These are phyloP conservation scores for Todiramphus saurophagus DNA, from an alignment of 2,113 vertebrate genomes.

Conservation along the genomic window DNA sequence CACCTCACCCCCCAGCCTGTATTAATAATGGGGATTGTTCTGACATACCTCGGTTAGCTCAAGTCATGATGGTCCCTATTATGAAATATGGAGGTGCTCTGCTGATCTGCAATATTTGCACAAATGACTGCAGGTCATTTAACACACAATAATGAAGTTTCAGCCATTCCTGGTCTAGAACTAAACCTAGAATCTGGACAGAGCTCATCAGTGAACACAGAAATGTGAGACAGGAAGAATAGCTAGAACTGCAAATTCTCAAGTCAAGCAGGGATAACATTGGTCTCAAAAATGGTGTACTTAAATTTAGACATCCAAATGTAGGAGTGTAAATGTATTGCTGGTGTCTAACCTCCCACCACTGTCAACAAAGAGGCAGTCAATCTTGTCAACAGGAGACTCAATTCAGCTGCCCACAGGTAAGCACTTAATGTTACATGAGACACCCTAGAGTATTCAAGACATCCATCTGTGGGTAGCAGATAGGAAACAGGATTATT, in stretches of 20 bases:
- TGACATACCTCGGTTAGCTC: background rate
- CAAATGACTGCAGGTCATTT: background rate
- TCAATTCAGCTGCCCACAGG: background rate
- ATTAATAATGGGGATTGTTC: too few relatives aligned
- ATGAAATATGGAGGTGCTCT: background rate
- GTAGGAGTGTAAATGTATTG: background rate
- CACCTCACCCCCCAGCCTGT: too few relatives aligned
- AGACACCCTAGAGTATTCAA: background rate
- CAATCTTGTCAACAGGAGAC: background rate
- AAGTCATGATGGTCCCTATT: rapidly evolving
- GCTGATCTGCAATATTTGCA: background rate
- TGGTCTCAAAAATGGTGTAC: background rate
- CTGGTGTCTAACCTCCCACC: background rate
- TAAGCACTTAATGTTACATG: background rate
- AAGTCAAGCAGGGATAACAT: background rate
- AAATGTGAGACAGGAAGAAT: background rate
- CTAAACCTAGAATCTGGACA: background rate
- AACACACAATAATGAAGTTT: background rate
- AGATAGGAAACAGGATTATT: background rate
- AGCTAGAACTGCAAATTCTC: background rate
- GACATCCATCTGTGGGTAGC: background rate
- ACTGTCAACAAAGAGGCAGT: background rate
- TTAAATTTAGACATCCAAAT: background rate
- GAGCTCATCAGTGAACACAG: background rate
- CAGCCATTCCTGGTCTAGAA: background rate